phyloP scores from a whole-genome alignment of 2,797 vertebrate species.

The Acestrorhynchus altus region DNA sequence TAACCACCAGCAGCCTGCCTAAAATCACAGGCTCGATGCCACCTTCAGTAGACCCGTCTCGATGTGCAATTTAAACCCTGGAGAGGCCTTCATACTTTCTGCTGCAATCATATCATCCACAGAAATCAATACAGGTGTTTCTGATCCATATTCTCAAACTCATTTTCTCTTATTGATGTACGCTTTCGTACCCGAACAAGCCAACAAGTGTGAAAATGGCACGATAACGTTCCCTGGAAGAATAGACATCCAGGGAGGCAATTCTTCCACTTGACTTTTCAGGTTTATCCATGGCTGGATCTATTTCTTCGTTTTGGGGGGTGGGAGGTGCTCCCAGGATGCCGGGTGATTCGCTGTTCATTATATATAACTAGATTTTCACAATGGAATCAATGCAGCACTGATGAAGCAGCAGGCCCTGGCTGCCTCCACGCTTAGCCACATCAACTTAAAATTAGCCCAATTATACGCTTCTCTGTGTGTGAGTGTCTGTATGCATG shows the following conservation, averaged over 20 bases:
- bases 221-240: slow-evolving; percentile 10
- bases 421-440: background rate
- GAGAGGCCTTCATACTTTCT: background rate
- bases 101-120: background rate
- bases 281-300: slow-evolving; percentile 32
- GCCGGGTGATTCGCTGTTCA: slow-evolving; percentile 38
- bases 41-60: too few relatives aligned
- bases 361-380: slow-evolving; percentile 51
- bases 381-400: slow-evolving; percentile 45
- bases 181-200: slow-evolving; percentile 19
- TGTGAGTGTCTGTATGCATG: too few relatives aligned
- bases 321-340: background rate
- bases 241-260: slow-evolving; percentile 9
- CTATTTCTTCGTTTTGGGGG: slow-evolving; percentile 17
- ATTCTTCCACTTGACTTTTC: slow-evolving; percentile 48
- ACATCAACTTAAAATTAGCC: slow-evolving; percentile 1
- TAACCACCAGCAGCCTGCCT: too few relatives aligned
- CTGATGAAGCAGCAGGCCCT: slow-evolving; percentile 32
- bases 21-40: too few relatives aligned
- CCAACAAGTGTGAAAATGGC: slow-evolving; percentile 16
- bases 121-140: background rate
- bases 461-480: slow-evolving; percentile 11
- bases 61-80: too few relatives aligned
- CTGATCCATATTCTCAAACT: slow-evolving; percentile 15
- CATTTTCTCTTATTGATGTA: slow-evolving; percentile 25